Evolutionary conservation across 2,113 vertebrate species (phyloP).

Genomic region (Pongo pygmaeus): DNA sequence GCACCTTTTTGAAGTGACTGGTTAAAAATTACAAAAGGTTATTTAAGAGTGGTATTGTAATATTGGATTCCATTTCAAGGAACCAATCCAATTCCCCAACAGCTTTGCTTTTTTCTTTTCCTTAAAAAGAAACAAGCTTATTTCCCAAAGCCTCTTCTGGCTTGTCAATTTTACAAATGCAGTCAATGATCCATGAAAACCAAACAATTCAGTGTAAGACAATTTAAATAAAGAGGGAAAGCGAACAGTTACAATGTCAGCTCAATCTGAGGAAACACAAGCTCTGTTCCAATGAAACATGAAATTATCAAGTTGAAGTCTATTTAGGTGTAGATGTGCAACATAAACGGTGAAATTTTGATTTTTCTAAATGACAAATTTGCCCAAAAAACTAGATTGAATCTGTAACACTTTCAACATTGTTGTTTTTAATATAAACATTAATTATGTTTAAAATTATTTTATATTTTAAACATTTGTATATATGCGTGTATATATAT

Average conservation of each 20-base stretch:
- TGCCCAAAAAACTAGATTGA: neutral
- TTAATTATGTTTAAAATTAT: neutral
- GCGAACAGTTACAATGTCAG: neutral
- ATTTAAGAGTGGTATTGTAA: neutral
- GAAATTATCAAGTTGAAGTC: neutral
- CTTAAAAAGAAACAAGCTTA: constrained; percentile 15
- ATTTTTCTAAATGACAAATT: constrained; percentile 6
- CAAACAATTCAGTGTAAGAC: constrained; percentile 24
- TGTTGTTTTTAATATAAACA: neutral
- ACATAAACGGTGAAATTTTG: neutral
- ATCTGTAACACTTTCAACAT: neutral
- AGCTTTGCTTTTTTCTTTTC: neutral
- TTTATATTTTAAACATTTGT: neutral
- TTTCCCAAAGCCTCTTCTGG: neutral
- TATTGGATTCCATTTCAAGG: neutral
- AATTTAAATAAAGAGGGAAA: constrained; percentile 15
- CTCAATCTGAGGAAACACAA: neutral
- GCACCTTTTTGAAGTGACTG: neutral
- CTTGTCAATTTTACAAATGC: constrained; percentile 47
- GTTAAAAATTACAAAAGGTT: neutral
- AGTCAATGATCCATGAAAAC: neutral
- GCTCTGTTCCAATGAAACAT: neutral
- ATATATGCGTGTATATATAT: neutral
- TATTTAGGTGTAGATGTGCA: neutral
- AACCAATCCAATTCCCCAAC: neutral